A percentile compares a stretch with the other conserved stretches of the same genome.
Evolutionary conservation across 1,140 invertebrate genomes (phyloP).

Genomic region (Neodiprion fabricii): DNA sequence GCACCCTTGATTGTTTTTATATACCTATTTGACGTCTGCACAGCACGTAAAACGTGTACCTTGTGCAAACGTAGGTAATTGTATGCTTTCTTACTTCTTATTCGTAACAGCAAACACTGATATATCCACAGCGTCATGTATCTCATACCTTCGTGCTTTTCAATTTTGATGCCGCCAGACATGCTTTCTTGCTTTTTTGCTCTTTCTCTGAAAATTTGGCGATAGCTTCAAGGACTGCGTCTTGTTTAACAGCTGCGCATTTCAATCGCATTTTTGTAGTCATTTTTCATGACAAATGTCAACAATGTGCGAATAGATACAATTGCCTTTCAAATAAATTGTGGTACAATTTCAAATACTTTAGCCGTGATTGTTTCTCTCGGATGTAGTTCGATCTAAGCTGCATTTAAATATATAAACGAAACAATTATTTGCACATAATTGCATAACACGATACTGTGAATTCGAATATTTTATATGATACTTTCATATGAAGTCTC

Average conservation of each 20-base stretch:
- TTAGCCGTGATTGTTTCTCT: neutral
- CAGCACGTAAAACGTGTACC: slow-evolving; percentile 24
- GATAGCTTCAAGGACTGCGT: neutral
- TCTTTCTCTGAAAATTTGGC: neutral
- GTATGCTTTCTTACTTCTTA: slow-evolving; percentile 26
- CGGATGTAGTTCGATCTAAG: neutral
- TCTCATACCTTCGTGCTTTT: slow-evolving; percentile 6
- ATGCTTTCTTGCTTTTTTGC: neutral
- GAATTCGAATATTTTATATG: too few species aligned
- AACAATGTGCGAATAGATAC: neutral
- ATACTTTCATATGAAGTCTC: neutral
- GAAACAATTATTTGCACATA: neutral
- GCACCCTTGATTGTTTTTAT: slow-evolving; percentile 22
- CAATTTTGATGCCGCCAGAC: slow-evolving; percentile 24
- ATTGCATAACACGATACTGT: neutral
- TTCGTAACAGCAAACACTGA: slow-evolving; percentile 31
- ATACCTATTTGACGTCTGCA: slow-evolving; percentile 25
- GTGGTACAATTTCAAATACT: neutral
- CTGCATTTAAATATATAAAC: neutral
- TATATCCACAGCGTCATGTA: slow-evolving; percentile 31
- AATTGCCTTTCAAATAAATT: neutral
- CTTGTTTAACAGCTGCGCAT: neutral
- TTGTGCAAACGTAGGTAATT: slow-evolving; percentile 24
- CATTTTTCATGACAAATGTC: neutral
- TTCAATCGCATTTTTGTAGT: neutral